Conservation (phyloP, 2,888 invertebrate genomes). For the Drosophila hamatofila region DNA sequence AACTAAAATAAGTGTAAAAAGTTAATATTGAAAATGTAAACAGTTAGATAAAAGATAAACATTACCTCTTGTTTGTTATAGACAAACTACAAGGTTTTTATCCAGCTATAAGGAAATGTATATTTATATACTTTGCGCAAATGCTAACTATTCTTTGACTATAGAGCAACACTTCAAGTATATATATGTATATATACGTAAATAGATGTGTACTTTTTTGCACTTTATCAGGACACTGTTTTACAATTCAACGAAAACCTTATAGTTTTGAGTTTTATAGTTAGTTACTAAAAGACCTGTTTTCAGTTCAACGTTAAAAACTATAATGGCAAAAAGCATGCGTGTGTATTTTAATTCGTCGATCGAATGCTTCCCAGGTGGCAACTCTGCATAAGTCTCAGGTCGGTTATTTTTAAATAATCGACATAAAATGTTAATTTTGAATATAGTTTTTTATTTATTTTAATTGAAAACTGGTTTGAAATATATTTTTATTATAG, state of each 20-base stretch:
- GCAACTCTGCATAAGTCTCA: slow-evolving; percentile 56
- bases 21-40: background rate
- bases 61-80: slow-evolving; percentile 28
- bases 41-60: slow-evolving; percentile 2
- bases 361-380: slow-evolving; percentile 66
- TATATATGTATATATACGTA: background rate
- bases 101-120: slow-evolving; percentile 4
- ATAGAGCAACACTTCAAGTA: slow-evolving; percentile 3
- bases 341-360: slow-evolving; percentile 72
- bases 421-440: background rate
- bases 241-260: slow-evolving; percentile 2
- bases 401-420: slow-evolving; percentile 61
- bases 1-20: slow-evolving; percentile 19
- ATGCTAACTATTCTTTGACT: slow-evolving; percentile 34
- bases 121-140: slow-evolving; percentile 14
- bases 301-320: slow-evolving; percentile 59
- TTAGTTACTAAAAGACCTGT: slow-evolving; percentile 24
- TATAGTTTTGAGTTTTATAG: slow-evolving; percentile 16
- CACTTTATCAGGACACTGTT: background rate
- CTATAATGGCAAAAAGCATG: slow-evolving; percentile 69
- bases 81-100: slow-evolving; percentile 4
- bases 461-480: background rate
- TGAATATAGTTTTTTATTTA: background rate
- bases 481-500: background rate
- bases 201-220: background rate